Evolutionary conservation across 2,797 vertebrate species (phyloP), one percentile per base, ranked within the genome.

Genomic region (Crocidura indochinensis): DNA sequence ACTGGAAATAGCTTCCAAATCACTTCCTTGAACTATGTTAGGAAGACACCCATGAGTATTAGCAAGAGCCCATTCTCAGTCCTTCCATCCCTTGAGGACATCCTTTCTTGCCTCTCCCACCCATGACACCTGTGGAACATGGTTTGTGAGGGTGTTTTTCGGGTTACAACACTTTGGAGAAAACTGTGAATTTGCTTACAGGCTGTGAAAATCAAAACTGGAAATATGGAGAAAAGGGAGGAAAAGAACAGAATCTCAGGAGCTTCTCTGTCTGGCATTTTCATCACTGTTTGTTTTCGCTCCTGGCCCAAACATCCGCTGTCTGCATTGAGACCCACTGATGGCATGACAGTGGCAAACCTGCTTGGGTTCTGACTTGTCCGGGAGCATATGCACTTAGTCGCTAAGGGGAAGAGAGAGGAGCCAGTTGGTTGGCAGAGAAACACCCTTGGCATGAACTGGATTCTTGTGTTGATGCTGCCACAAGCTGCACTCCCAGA

Each of bases 401-500:
- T 96, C 94, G 83, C 91, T 6, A 88, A 95, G 95, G 93, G 96
- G 95, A 46, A 76, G 76, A 22, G 85, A 90, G 96, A 92, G 97
- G 96, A 95, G 95, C 98, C 98, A 98, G 97, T 97, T 98, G 98
- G 97, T 95, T 98, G 97, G 97, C 98, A 98, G 96, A 97, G 95
- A 98, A 97, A 97, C 96, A 96, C 97, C 98, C 95, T 97, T 98
- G 98, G 98, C 97, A 97, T 97, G 95, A 97, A 95, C 97, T 91
- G 0, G 96, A 77, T 97, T 97, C 97, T 97, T 97, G 92, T 98
- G 96, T 97, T 98, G 97, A 97, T 96, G 96, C 77, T 97, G 97
- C 97, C 97, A 97, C 97, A 98, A 97, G 97, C 98, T 98, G 97
- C 96, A 97, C 96, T 97, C 97, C 97, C 98, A 98, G 98, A 98